These are phyloP conservation scores for Hemiscyllium ocellatum DNA, from an alignment of 2,113 vertebrate species.

Conservation along the genomic window DNA sequence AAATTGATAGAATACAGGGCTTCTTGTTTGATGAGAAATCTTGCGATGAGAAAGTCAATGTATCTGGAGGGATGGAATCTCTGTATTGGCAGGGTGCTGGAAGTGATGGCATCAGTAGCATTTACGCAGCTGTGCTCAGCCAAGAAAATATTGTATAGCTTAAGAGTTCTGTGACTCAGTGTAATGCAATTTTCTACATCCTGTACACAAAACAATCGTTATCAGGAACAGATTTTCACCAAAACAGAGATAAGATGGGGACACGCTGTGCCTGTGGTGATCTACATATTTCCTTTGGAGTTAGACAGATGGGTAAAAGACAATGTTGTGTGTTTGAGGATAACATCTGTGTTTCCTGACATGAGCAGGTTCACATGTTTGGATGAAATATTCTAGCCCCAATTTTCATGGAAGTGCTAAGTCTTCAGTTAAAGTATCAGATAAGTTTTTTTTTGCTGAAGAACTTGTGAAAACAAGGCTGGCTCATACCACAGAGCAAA, in stretches of 20 bases:
- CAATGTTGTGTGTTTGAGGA: not conserved
- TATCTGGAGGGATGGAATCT: not conserved
- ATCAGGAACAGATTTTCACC: conserved; percentile 13
- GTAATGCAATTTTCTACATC: conserved; percentile 23
- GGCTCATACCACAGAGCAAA: not conserved
- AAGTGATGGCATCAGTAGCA: conserved; percentile 21
- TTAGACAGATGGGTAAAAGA: not conserved
- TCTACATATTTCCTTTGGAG: not conserved
- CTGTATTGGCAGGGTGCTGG: not conserved
- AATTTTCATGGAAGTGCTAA: not conserved
- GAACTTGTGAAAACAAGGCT: not conserved
- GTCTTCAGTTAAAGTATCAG: not conserved
- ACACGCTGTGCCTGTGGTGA: not conserved
- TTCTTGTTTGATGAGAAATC: not conserved
- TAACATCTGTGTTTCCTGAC: not conserved
- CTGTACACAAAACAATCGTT: not conserved
- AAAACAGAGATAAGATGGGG: not conserved
- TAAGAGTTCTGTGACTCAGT: not conserved
- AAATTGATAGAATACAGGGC: not conserved
- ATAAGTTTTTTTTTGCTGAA: not conserved
- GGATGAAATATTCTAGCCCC: not conserved
- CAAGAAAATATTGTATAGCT: not conserved
- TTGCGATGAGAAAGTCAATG: not conserved
- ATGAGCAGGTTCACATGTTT: not conserved
- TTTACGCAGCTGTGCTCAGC: not conserved